Base-by-base conservation (phyloP, 2,888 invertebrate species). In the Nomada fabriciana region DNA sequence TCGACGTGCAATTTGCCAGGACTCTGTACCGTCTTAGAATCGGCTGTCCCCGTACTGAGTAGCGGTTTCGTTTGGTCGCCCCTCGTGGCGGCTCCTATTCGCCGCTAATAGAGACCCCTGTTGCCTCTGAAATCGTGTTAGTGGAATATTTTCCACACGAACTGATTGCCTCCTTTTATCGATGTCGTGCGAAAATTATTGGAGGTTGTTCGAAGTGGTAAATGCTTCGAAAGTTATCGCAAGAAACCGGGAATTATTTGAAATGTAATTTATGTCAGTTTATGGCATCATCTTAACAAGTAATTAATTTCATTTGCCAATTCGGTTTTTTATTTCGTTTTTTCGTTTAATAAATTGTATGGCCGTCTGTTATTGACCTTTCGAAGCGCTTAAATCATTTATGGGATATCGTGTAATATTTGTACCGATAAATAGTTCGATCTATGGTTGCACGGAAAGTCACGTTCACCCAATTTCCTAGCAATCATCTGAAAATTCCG, bases 1-100 rank as follows among this genome's bases (percentile, higher is more conserved):
- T 29, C 64, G 76, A 57, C 71, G 81, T 69, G 69, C 80, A 86
- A 87, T 86, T 88, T 86, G 80, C 84, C 50, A 67, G 71, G 76
- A 82, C 76, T 43, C 75, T 71, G 80, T 55, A 55, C 73, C 65
- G 76, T 78, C 84, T 80, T 78, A 65, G 74, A 57, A 74, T 77
- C 73, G 71, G 71, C 82, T 78, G 82, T 67, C 73, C 55, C 59
- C 70, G 68, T 67, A 73, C 69, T 73, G 75, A 76, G 74, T 84
- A 76, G 82, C 63, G 78, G 76, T 84, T 86, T 71, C 73, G 61
- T 60, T 74, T 53, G 65, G 55, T 29, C 29, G 7, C 11, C 55
- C 15, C 29, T 55, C 69, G 67, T 50, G 57, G 68, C 59, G 53
- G 71, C 47, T 65, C 57, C 64, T 73, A 59, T 59, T 53, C 57